phyloP scores from a whole-genome alignment of 2,797 vertebrate genomes.

The Emys orbicularis region DNA sequence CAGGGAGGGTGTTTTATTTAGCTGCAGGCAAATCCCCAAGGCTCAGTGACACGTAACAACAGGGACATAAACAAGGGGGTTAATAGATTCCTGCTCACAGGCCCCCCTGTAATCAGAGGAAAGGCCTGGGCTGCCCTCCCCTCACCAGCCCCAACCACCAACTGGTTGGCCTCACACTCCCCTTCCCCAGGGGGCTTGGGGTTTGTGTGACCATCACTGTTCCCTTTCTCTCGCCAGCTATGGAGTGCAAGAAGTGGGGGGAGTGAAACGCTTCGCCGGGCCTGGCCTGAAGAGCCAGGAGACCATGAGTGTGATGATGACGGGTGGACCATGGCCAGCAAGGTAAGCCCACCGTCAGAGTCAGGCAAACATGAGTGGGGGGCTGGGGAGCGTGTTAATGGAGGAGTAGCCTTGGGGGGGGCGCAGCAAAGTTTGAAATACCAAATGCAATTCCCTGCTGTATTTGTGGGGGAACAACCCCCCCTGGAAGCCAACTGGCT shows the following conservation, averaged over 20 bases:
- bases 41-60: not conserved
- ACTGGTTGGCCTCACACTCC: not conserved
- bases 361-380: rapidly evolving
- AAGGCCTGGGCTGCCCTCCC: not conserved
- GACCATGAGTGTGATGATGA: constrained; percentile 71
- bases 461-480: not conserved
- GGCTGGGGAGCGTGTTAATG: no score
- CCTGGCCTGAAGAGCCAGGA: constrained; percentile 67
- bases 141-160: not conserved
- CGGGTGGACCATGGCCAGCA: constrained; percentile 77
- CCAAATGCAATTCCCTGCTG: not conserved
- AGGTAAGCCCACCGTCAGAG: constrained; percentile 30
- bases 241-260: constrained; percentile 75
- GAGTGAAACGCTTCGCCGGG: constrained; percentile 72
- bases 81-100: not conserved
- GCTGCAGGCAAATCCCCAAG: not conserved
- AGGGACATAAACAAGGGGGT: not conserved
- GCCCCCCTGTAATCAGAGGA: not conserved
- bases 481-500: not conserved
- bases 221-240: constrained; percentile 64
- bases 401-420: not conserved
- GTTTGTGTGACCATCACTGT: not conserved
- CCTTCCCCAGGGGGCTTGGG: not conserved
- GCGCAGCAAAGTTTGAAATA: not conserved
- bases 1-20: not conserved